A percentile compares a stretch with the other conserved stretches of the same genome.
phyloP scores from a whole-genome alignment of 1,140 invertebrate genomes.

The Neomicropteryx cornuta region DNA sequence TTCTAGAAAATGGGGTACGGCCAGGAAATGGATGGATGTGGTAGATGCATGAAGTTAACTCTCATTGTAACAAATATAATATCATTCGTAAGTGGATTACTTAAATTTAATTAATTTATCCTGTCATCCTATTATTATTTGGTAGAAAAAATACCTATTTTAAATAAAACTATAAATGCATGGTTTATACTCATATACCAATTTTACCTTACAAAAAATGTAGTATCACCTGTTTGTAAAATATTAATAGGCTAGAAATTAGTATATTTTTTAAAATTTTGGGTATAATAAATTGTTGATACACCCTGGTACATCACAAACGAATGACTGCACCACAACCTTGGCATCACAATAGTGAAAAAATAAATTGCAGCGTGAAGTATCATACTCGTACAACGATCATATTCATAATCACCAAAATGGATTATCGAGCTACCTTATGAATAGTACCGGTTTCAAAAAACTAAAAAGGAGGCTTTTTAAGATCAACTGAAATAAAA shows the following conservation, averaged over 20 bases:
- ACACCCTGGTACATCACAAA: too few relatives aligned
- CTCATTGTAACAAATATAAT: constrained; percentile 74
- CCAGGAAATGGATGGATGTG: constrained; percentile 67
- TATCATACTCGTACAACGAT: too few relatives aligned
- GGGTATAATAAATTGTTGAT: too few relatives aligned
- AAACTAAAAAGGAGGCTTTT: too few relatives aligned
- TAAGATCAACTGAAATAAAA: too few relatives aligned
- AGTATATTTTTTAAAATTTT: too few relatives aligned
- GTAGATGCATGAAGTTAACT: constrained; percentile 72
- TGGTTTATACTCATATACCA: constrained; percentile 4
- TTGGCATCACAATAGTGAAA: too few relatives aligned
- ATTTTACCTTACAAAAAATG: neutral
- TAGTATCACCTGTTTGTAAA: constrained; percentile 1
- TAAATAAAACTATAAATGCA: constrained; percentile 1
- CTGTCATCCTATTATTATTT: neutral
- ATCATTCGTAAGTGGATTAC: constrained; percentile 86
- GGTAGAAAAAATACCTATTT: constrained; percentile 1
- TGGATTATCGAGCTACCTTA: too few relatives aligned
- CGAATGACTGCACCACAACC: too few relatives aligned
- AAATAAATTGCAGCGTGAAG: too few relatives aligned
- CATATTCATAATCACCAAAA: too few relatives aligned
- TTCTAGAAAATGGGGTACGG: constrained; percentile 68
- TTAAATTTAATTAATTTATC: constrained; percentile 7
- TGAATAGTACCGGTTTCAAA: too few relatives aligned
- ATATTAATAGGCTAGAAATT: constrained; percentile 1